These are phyloP conservation scores for Chrysolina oricalcia DNA, from an alignment of 2,888 invertebrate species.

Conservation along the genomic window DNA sequence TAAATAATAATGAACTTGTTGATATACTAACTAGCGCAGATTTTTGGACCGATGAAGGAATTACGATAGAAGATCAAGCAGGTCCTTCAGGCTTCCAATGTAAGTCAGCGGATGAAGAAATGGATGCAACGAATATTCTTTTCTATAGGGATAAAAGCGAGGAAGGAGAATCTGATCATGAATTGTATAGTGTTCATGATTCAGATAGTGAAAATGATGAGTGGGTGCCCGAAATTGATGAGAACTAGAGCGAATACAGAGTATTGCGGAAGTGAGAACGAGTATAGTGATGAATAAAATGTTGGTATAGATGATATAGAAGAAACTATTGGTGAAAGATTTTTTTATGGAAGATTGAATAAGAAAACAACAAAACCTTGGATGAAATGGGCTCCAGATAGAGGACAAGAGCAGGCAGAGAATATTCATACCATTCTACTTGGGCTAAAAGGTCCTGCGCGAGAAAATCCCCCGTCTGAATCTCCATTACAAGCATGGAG, in stretches of 20 bases:
- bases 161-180: slow-evolving; percentile 23
- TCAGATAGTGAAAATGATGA: slow-evolving; percentile 17
- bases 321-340: too few species aligned
- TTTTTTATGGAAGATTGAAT: too few species aligned
- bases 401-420: too few species aligned
- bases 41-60: slow-evolving; percentile 14
- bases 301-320: too few species aligned
- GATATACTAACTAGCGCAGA: slow-evolving; percentile 3
- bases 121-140: slow-evolving; percentile 9
- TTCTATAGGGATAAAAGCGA: slow-evolving; percentile 6
- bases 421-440: too few species aligned
- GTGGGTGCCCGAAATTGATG: slow-evolving; percentile 2
- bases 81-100: background rate
- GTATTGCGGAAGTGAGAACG: slow-evolving; percentile 9
- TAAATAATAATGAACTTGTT: background rate
- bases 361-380: too few species aligned
- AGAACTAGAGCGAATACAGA: background rate
- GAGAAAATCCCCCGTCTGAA: too few species aligned
- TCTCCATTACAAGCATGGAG: too few species aligned
- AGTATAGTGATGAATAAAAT: too few species aligned
- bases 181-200: slow-evolving; percentile 26
- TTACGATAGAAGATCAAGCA: background rate
- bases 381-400: too few species aligned
- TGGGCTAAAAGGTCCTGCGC: too few species aligned
- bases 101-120: slow-evolving; percentile 16